phyloP scores from a whole-genome alignment of 2,888 invertebrate genomes.

The Oscheius sp. region DNA sequence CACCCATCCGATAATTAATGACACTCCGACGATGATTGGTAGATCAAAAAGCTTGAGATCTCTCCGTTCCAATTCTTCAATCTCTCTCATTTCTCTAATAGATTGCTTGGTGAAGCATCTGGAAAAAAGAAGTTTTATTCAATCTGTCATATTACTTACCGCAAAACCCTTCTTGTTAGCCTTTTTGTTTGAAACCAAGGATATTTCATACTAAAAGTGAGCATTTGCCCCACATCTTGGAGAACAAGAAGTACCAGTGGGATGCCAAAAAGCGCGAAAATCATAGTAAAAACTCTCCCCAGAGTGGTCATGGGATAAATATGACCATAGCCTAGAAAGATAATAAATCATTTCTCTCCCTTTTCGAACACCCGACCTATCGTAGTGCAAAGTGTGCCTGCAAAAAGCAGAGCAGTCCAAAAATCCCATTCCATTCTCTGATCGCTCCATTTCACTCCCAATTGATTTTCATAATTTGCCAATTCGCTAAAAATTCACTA shows the following conservation, averaged over 20 bases:
- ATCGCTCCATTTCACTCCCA: constrained; percentile 57
- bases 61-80: constrained; percentile 45
- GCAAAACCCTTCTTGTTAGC: constrained; percentile 43
- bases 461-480: constrained; percentile 39
- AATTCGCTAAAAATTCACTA: constrained; percentile 35
- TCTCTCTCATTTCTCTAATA: constrained; percentile 53
- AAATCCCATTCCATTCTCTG: constrained; percentile 63
- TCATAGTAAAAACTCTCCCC: constrained; percentile 57
- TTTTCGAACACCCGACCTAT: constrained; percentile 32
- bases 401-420: constrained; percentile 57
- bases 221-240: constrained; percentile 59
- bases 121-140: constrained; percentile 3
- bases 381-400: constrained; percentile 50
- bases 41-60: constrained; percentile 79
- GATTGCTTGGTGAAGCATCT: constrained; percentile 62
- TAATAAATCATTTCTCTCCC: not conserved
- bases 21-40: constrained; percentile 86
- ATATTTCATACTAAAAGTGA: constrained; percentile 61
- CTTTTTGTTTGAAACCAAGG: constrained; percentile 65
- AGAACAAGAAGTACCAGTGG: constrained; percentile 58
- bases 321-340: constrained; percentile 53
- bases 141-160: constrained; percentile 23
- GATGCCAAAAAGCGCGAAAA: constrained; percentile 59
- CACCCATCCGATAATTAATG: constrained; percentile 84
- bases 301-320: constrained; percentile 58